These are phyloP conservation scores for Remorina albescens DNA, from an alignment of 2,797 vertebrate species.

Conservation along the genomic window DNA sequence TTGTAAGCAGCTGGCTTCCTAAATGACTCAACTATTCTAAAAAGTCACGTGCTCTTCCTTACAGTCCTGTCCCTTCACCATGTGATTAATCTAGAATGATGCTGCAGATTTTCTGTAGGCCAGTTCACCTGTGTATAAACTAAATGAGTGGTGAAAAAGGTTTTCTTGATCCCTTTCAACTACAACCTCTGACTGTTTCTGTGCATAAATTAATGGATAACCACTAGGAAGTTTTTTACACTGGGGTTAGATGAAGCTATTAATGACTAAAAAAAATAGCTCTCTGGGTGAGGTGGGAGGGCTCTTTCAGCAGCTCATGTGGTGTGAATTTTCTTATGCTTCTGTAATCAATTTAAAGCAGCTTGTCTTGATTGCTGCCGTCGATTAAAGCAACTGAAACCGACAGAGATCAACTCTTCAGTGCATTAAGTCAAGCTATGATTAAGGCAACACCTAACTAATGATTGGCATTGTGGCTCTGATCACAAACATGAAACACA, in stretches of 20 bases:
- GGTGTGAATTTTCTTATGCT: not conserved
- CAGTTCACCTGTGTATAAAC: not conserved
- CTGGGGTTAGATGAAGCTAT: not conserved
- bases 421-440: not conserved
- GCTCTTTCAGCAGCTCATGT: not conserved
- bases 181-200: not conserved
- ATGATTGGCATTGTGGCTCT: not conserved
- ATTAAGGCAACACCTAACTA: not conserved
- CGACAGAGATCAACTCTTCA: not conserved
- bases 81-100: not conserved
- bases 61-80: not conserved
- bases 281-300: not conserved
- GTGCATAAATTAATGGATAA: not conserved
- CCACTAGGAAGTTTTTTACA: not conserved
- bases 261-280: too few relatives aligned
- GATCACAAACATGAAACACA: not conserved
- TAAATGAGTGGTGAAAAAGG: not conserved
- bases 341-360: not conserved
- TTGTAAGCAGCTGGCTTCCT: not conserved
- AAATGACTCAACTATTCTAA: not conserved
- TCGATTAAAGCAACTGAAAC: not conserved
- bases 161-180: not conserved
- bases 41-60: constrained; percentile 11
- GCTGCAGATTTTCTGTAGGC: too few relatives aligned
- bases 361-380: not conserved